phyloP scores from a whole-genome alignment of 2,797 vertebrate species.

The Lycodopsis pacificus region DNA sequence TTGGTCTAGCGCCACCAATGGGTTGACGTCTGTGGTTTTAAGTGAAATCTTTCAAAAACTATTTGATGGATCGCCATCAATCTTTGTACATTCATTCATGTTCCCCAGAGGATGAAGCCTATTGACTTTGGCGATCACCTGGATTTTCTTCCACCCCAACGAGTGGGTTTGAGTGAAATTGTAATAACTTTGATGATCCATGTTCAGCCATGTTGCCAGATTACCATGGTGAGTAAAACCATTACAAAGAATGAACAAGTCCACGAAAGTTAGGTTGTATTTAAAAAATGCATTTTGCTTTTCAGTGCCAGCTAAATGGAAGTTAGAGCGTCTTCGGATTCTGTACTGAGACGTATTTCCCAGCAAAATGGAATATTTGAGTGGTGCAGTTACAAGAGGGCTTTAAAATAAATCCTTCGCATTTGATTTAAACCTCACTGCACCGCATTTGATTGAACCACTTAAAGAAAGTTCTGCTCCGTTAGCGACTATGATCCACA shows the following conservation, averaged over 20 bases:
- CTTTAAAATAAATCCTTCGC: background rate
- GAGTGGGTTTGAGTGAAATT: background rate
- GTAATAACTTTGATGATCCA: background rate
- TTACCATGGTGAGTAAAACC: background rate
- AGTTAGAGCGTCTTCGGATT: background rate
- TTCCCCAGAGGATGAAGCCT: background rate
- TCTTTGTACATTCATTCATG: accelerated
- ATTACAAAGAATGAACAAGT: too few species aligned
- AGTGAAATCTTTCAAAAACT: too few species aligned
- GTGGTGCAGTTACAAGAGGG: background rate
- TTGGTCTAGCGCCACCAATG: too few species aligned
- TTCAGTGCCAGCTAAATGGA: background rate
- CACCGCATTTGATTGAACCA: background rate
- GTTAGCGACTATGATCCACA: background rate
- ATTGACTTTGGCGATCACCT: background rate
- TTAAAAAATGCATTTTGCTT: background rate
- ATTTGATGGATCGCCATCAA: too few species aligned
- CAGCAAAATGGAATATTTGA: background rate
- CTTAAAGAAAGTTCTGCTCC: background rate
- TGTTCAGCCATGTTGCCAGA: background rate
- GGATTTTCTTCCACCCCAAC: too few species aligned
- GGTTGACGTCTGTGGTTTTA: too few species aligned
- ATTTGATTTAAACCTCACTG: background rate
- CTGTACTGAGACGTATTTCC: background rate
- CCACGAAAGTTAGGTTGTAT: too few species aligned